phyloP scores from a whole-genome alignment of 2,888 invertebrate species.

The Cheilosia variabilis region DNA sequence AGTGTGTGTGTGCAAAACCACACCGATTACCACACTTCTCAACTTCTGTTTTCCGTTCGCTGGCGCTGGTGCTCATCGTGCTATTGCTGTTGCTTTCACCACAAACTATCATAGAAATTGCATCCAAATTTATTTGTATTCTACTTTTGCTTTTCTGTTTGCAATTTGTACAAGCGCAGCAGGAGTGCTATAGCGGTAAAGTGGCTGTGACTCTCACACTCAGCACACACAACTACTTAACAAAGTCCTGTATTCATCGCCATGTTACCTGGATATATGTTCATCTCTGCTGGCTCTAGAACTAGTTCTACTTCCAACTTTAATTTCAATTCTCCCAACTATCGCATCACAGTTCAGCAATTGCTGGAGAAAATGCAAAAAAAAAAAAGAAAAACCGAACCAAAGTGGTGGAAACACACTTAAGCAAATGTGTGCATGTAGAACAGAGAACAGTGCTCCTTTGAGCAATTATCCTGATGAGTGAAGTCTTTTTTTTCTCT shows the following conservation, averaged over 20 bases:
- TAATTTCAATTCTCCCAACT: conserved; percentile 44
- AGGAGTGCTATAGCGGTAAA: conserved; percentile 29
- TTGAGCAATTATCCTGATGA: conserved; percentile 56
- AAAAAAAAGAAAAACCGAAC: neutral
- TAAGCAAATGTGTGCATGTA: conserved; percentile 18
- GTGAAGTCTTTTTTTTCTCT: conserved; percentile 20
- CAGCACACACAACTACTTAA: conserved; percentile 36
- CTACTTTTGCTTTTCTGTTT: conserved; percentile 6
- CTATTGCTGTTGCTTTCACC: conserved; percentile 26
- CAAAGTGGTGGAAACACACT: conserved; percentile 33
- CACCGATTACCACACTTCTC: conserved; percentile 66
- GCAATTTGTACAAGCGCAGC: conserved; percentile 23
- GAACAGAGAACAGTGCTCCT: conserved; percentile 40
- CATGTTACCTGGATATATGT: conserved; percentile 27
- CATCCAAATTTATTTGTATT: conserved; percentile 52
- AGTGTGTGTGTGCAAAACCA: conserved; percentile 48
- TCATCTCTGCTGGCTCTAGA: neutral
- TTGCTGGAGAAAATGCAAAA: conserved; percentile 14
- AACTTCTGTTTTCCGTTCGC: conserved; percentile 44
- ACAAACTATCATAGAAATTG: conserved; percentile 36
- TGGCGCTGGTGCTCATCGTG: neutral
- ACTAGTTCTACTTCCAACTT: conserved; percentile 28
- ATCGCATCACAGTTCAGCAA: conserved; percentile 50
- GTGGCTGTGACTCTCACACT: conserved; percentile 28
- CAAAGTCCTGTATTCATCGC: conserved; percentile 42